Conservation (phyloP, 2,113 vertebrate genomes). For the Aptenodytes forsteri region DNA sequence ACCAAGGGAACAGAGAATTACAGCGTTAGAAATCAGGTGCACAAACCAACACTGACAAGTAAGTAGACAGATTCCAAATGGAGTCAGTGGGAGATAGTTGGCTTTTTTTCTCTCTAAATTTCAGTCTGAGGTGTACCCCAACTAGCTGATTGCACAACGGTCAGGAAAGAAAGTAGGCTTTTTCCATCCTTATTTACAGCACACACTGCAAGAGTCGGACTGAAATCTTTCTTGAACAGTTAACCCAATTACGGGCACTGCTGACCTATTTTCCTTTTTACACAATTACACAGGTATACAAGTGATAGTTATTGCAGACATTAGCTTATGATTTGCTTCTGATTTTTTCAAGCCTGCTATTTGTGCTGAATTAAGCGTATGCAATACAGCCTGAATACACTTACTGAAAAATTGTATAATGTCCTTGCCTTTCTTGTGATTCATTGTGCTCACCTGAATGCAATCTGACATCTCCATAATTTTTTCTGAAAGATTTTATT, state of each 20-base stretch:
- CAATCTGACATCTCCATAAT: constrained; percentile 17
- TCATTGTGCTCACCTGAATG: constrained; percentile 13
- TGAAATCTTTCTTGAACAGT: neutral
- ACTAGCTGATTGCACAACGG: neutral
- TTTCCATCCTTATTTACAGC: neutral
- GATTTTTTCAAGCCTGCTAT: neutral
- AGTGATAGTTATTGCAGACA: neutral
- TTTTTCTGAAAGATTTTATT: constrained; percentile 21
- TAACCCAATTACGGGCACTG: neutral
- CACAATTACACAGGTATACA: neutral
- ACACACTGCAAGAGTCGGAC: neutral
- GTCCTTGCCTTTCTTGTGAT: neutral
- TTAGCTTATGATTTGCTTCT: neutral
- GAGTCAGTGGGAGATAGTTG: neutral
- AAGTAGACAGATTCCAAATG: neutral
- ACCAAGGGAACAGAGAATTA: neutral
- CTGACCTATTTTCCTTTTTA: neutral
- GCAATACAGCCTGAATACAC: neutral
- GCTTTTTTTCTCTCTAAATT: neutral
- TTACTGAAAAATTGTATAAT: neutral
- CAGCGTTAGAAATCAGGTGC: neutral
- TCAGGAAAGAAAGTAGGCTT: neutral
- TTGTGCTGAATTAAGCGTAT: neutral
- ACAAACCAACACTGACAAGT: neutral
- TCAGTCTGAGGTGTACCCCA: neutral